A percentile compares a stretch with the other conserved stretches of the same genome.
Evolutionary conservation across 2,797 vertebrate species (phyloP).

Genomic region (Neosalanx taihuensis): DNA sequence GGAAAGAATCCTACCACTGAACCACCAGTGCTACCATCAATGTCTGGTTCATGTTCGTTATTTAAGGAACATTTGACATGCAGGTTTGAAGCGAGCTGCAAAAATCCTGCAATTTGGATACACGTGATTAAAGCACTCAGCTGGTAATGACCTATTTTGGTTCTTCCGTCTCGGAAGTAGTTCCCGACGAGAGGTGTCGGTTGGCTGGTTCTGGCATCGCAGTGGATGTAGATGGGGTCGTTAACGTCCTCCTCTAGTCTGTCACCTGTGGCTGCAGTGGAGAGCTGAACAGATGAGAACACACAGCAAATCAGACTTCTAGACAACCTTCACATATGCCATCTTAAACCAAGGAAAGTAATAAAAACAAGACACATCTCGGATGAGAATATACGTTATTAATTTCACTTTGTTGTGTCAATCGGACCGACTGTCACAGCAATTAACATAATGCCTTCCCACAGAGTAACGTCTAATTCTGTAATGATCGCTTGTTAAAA

Average conservation of each 20-base stretch:
- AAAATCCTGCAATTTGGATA: neutral
- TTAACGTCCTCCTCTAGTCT: slow-evolving; percentile 27
- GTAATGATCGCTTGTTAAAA: slow-evolving; percentile 20
- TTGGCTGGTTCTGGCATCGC: slow-evolving; percentile 34
- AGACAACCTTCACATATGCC: neutral
- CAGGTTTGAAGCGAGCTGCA: no score
- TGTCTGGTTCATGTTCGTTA: neutral
- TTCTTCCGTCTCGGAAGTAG: slow-evolving; percentile 73
- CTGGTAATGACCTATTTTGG: slow-evolving; percentile 67
- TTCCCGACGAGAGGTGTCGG: slow-evolving; percentile 51
- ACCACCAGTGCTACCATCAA: no score
- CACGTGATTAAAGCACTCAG: neutral
- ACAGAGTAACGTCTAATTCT: neutral
- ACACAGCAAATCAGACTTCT: neutral
- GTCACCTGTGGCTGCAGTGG: slow-evolving; percentile 31
- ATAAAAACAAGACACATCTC: no score
- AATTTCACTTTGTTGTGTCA: neutral
- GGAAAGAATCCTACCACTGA: no score
- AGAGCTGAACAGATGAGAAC: slow-evolving; percentile 53
- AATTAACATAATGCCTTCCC: neutral
- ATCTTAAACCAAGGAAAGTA: neutral
- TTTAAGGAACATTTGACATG: neutral
- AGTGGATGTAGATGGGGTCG: slow-evolving; percentile 50
- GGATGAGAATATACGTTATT: neutral
- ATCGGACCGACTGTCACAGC: neutral